Conservation (phyloP, 2,797 vertebrate genomes). For the Clarias fuscus region DNA sequence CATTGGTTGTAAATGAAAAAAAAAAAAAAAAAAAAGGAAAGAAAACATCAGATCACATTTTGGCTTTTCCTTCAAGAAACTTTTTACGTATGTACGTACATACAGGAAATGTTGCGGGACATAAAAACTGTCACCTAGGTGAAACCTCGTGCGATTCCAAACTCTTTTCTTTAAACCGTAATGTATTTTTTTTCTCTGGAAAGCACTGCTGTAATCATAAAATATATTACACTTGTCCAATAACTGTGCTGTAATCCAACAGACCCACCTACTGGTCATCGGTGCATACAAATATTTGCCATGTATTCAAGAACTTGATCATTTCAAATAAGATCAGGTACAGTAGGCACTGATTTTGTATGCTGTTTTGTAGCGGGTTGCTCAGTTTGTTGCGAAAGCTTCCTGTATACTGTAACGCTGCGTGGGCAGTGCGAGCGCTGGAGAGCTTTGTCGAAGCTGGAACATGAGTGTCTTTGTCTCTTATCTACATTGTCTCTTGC, state of each 20-base stretch:
- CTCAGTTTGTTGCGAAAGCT: not conserved
- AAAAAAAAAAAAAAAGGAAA: not conserved
- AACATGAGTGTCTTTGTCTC: constrained; percentile 45
- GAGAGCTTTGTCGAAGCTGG: constrained; percentile 38
- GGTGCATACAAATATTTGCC: constrained; percentile 58
- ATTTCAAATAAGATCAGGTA: constrained; percentile 1
- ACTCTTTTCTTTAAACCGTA: not conserved
- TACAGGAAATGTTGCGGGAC: not conserved
- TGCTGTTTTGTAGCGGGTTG: not conserved
- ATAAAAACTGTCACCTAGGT: not conserved
- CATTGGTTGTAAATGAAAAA: not conserved
- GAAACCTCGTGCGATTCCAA: not conserved
- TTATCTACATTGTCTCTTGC: constrained; percentile 32
- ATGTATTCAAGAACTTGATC: constrained; percentile 28
- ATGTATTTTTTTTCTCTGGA: not conserved
- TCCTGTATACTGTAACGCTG: constrained; percentile 22
- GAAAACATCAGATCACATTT: not conserved
- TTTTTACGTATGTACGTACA: not conserved
- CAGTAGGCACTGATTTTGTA: not conserved
- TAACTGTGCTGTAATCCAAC: constrained; percentile 61
- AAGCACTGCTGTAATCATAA: constrained; percentile 37
- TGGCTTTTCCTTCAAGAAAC: not conserved
- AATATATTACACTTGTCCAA: constrained; percentile 47
- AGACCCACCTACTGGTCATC: constrained; percentile 66
- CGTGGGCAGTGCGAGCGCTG: constrained; percentile 12